Conservation (phyloP, 2,113 vertebrate species). For the Takifugu bimaculatus region DNA sequence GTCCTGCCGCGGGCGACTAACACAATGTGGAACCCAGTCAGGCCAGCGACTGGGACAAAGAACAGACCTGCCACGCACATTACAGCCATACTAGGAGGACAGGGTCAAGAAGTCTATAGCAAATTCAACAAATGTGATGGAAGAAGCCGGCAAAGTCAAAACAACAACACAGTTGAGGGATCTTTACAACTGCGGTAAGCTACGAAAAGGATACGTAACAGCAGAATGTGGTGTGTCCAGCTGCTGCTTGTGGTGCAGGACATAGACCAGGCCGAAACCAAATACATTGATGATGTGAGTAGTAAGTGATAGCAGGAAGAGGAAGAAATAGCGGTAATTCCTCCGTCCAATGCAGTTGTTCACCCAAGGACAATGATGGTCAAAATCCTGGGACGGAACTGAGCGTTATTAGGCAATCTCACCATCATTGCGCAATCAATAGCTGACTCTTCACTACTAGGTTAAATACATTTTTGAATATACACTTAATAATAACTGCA, state of each 20-base stretch:
- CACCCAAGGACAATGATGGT: slow-evolving; percentile 97
- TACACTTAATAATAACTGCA: no score
- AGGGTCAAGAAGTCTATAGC: slow-evolving; percentile 42
- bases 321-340: slow-evolving; percentile 98
- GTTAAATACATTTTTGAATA: no score
- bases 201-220: slow-evolving; percentile 90
- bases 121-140: not conserved
- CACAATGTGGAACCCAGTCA: slow-evolving; percentile 95
- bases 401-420: not conserved
- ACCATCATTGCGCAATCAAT: not conserved
- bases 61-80: slow-evolving; percentile 97
- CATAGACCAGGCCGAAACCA: slow-evolving; percentile 88
- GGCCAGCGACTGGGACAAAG: slow-evolving; percentile 92
- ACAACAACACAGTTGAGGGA: not conserved
- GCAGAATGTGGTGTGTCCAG: slow-evolving; percentile 84
- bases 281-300: slow-evolving; percentile 91
- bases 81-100: slow-evolving; percentile 83
- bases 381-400: slow-evolving; percentile 83
- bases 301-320: slow-evolving; percentile 92
- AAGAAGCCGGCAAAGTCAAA: not conserved
- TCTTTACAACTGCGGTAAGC: not conserved
- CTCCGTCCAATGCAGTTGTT: slow-evolving; percentile 97
- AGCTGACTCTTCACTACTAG: no score
- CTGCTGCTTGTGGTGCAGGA: slow-evolving; percentile 86
- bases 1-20: slow-evolving; percentile 92